phyloP scores from a whole-genome alignment of 2,113 vertebrate species.

The Formicarius rufipectus region DNA sequence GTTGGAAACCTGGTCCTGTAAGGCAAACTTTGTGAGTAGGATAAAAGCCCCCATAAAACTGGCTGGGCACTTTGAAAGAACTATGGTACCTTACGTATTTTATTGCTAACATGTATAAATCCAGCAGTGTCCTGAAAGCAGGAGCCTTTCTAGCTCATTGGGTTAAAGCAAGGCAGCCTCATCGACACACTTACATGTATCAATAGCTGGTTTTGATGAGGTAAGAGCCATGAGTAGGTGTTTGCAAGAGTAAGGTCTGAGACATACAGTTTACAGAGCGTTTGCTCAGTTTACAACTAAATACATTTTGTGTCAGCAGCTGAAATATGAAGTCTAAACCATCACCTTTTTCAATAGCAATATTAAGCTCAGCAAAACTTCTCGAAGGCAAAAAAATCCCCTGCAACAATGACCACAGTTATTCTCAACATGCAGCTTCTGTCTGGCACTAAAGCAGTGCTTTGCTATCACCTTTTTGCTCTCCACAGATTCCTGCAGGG shows the following conservation, averaged over 20 bases:
- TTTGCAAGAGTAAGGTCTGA: not conserved
- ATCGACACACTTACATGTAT: not conserved
- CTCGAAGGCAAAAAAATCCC: not conserved
- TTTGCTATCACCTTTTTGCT: constrained; percentile 49
- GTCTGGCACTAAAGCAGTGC: not conserved
- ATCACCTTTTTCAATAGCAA: constrained; percentile 31
- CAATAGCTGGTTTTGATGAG: constrained; percentile 13
- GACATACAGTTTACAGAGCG: not conserved
- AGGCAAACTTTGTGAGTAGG: not conserved
- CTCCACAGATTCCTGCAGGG: constrained; percentile 34
- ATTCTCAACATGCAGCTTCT: not conserved
- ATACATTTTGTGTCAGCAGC: constrained; percentile 24
- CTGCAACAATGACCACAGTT: not conserved
- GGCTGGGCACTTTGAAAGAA: not conserved
- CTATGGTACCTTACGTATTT: not conserved
- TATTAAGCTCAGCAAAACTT: not conserved
- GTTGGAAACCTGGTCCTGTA: not conserved
- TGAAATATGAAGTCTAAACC: constrained; percentile 11
- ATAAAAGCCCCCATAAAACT: not conserved
- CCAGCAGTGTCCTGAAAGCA: not conserved
- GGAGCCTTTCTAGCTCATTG: not conserved
- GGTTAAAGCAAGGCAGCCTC: not conserved
- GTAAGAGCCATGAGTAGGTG: not conserved
- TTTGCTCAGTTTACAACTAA: constrained; percentile 51
- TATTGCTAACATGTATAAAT: not conserved